These are phyloP conservation scores for Oxyteleia sp. DNA, from an alignment of 2,888 invertebrate species.

Conservation along the genomic window DNA sequence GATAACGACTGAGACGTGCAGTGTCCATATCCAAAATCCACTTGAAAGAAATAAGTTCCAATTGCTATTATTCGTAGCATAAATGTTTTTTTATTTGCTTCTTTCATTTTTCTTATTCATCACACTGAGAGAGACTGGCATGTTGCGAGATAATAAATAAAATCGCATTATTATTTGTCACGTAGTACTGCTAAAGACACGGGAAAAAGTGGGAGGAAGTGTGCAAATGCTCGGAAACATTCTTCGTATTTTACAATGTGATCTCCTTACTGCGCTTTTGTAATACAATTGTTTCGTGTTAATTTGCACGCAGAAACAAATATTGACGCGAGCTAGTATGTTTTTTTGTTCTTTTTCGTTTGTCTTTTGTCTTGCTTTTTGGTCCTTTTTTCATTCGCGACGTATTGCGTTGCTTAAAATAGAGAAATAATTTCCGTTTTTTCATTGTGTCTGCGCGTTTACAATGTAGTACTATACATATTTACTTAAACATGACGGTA, in stretches of 20 bases:
- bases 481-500: conserved; percentile 72
- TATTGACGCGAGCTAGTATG: conserved; percentile 57
- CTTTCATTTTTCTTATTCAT: conserved; percentile 73
- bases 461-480: conserved; percentile 72
- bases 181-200: conserved; percentile 80
- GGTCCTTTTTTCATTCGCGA: conserved; percentile 61
- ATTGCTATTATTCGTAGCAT: conserved; percentile 75
- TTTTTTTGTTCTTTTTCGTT: conserved; percentile 16
- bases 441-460: conserved; percentile 69
- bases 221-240: conserved; percentile 73
- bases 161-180: conserved; percentile 81
- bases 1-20: conserved; percentile 50
- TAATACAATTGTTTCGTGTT: conserved; percentile 60
- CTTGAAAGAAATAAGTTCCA: conserved; percentile 64
- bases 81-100: conserved; percentile 80
- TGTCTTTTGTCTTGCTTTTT: conserved; percentile 46
- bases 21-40: conserved; percentile 50
- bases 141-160: conserved; percentile 81
- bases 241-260: conserved; percentile 73
- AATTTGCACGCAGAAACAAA: conserved; percentile 70
- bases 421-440: conserved; percentile 82
- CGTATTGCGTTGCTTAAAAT: conserved; percentile 70
- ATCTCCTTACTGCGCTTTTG: conserved; percentile 60
- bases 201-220: conserved; percentile 74
- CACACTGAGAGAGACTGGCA: conserved; percentile 81